Evolutionary conservation across 35 echinoderm and acorn worm species (phyloP).

Genomic region (Eucidaris tribuloides): DNA sequence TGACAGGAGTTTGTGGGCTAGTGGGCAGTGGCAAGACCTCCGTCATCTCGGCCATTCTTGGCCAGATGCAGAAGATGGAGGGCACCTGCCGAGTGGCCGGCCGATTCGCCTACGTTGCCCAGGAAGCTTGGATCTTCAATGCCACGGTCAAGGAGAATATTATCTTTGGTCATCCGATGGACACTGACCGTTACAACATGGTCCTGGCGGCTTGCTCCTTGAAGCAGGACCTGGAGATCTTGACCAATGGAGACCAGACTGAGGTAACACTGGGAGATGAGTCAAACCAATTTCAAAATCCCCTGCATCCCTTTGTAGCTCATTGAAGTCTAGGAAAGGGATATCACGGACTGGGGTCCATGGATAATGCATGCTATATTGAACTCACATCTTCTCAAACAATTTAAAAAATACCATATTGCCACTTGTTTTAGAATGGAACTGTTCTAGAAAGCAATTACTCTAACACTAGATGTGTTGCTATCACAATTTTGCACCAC

Average conservation of each 20-base stretch:
- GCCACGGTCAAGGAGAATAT: conserved; percentile 60
- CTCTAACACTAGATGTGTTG: too few species aligned
- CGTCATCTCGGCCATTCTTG: conserved; percentile 50
- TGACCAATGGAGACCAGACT: conserved; percentile 59
- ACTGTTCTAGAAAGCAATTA: too few species aligned
- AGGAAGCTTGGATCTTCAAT: conserved; percentile 69
- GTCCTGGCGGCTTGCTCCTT: conserved; percentile 41
- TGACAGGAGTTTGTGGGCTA: conserved; percentile 52
- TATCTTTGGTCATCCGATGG: conserved; percentile 49
- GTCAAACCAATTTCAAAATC: too few species aligned
- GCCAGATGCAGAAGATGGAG: conserved; percentile 55
- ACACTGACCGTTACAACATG: conserved; percentile 22
- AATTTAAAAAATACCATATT: too few species aligned
- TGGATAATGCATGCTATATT: too few species aligned
- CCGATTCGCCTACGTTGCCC: conserved; percentile 48
- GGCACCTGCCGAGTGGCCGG: conserved; percentile 38
- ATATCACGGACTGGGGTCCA: too few species aligned
- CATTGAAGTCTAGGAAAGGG: too few species aligned
- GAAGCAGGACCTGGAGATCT: conserved; percentile 52
- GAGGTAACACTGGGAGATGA: conserved; percentile 52
- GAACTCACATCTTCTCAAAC: too few species aligned
- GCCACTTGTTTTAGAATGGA: too few species aligned
- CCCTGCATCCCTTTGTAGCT: too few species aligned
- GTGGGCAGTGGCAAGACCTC: conserved; percentile 74
- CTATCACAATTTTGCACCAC: too few species aligned